Evolutionary conservation across 2,797 vertebrate genomes (phyloP), one percentile per base, ranked within the genome.

Genomic region (Chiroxiphia lanceolata): DNA sequence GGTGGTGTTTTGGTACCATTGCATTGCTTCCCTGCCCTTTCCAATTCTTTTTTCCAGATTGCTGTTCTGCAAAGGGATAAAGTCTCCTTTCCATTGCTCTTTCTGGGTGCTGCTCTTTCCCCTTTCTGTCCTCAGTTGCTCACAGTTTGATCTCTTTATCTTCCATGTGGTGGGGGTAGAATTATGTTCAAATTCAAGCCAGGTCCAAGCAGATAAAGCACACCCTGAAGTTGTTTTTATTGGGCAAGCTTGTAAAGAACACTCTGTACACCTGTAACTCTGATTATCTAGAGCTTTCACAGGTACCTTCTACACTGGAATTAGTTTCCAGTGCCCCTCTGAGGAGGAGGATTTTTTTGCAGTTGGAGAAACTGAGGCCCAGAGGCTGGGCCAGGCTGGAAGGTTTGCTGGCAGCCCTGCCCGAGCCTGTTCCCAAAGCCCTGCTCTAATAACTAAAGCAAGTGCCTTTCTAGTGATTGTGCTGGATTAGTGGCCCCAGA

Each of bases 401-500:
- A 67, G 51, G 54, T 56, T 72, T 68, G 42, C 50, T 40, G 13
- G 42, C 31, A 31, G 10, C 38, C 68, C 40, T 53, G 83, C 59
- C 88, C 45, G 29, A 34, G 79, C 63, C 63, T 0, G 0, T 11
- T 93, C 79, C 79, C 71, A 50, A 71, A 34, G 53, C 79, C 79
- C 38, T 13, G 69, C 87, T 91, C 69, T n/a, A 40, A 61, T n/a
- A 69, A 56, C 50, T 50, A 15, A 18, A 48, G 85, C 93, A 11
- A 69, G 69, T 6, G 72, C 57, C 76, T 86, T 79, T 85, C 10
- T 27, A 42, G 87, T 13, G 84, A 5, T 31, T 86, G 85, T 16
- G 94, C 70, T 79, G 91, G 91, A 77, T 95, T 79, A 74, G 87
- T 1, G 13, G 34, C 85, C 94, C 87, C 27, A 76, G 95, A 91